Evolutionary conservation across 2,113 vertebrate species (phyloP).

Genomic region (Upupa epops): DNA sequence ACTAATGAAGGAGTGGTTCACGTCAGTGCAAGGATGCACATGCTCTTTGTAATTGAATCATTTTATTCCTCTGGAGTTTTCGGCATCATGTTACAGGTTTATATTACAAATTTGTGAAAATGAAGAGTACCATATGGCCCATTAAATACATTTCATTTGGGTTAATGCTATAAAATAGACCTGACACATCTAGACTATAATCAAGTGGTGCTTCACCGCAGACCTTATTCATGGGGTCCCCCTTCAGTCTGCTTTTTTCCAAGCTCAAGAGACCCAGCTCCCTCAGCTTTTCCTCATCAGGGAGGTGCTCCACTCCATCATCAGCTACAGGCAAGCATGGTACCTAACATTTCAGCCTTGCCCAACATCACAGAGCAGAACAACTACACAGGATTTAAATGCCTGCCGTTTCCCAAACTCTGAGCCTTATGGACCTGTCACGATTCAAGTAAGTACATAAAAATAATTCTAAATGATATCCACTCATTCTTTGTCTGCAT

Average conservation of each 20-base stretch:
- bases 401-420: not conserved
- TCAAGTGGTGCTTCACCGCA: not conserved
- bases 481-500: not conserved
- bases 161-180: conserved; percentile 9
- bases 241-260: no score
- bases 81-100: not conserved
- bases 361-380: not conserved
- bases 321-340: not conserved
- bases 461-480: not conserved
- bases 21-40: not conserved
- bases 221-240: not conserved
- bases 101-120: not conserved
- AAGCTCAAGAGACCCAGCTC: no score
- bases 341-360: not conserved
- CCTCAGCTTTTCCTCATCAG: no score
- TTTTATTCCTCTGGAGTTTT: conserved; percentile 14
- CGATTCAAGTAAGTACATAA: not conserved
- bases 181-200: not conserved
- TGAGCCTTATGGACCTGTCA: not conserved
- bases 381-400: not conserved
- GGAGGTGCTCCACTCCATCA: no score
- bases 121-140: not conserved
- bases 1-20: not conserved
- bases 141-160: not conserved
- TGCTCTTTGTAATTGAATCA: rapidly evolving